Evolutionary conservation across 2,113 vertebrate genomes (phyloP).

Genomic region (Elaphurus davidianus): DNA sequence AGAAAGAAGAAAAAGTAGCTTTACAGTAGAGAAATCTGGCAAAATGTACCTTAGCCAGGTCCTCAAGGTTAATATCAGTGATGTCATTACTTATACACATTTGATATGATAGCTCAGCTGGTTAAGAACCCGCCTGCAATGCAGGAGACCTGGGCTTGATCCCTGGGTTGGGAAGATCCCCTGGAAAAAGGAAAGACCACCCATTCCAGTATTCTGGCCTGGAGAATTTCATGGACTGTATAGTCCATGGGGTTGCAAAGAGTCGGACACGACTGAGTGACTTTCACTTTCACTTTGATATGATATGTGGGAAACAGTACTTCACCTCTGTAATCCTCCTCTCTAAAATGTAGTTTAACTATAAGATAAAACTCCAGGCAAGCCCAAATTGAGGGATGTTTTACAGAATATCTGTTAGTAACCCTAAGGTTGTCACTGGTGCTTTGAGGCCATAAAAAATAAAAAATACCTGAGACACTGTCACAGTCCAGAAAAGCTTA

Average conservation of each 20-base stretch:
- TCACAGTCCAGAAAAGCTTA: not conserved
- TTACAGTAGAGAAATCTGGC: not conserved
- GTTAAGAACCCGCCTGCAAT: not conserved
- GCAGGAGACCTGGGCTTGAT: not conserved
- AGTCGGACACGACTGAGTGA: not conserved
- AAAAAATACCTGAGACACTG: not conserved
- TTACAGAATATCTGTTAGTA: not conserved
- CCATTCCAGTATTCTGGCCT: not conserved
- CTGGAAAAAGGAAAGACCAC: not conserved
- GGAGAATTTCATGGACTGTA: not conserved
- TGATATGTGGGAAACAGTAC: not conserved
- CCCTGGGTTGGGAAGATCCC: not conserved
- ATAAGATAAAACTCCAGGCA: not conserved
- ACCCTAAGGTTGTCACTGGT: not conserved
- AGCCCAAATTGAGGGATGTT: not conserved
- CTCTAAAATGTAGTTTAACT: not conserved
- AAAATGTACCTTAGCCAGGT: not conserved
- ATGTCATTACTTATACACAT: not conserved
- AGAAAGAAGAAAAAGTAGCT: not conserved
- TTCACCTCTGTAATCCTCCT: not conserved
- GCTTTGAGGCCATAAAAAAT: not conserved
- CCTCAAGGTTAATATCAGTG: not conserved
- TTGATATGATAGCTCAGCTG: not conserved
- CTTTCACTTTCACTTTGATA: not conserved
- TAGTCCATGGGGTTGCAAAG: not conserved